These are phyloP conservation scores for Rhagonycha fulva DNA, from an alignment of 2,888 invertebrate species.

Conservation along the genomic window DNA sequence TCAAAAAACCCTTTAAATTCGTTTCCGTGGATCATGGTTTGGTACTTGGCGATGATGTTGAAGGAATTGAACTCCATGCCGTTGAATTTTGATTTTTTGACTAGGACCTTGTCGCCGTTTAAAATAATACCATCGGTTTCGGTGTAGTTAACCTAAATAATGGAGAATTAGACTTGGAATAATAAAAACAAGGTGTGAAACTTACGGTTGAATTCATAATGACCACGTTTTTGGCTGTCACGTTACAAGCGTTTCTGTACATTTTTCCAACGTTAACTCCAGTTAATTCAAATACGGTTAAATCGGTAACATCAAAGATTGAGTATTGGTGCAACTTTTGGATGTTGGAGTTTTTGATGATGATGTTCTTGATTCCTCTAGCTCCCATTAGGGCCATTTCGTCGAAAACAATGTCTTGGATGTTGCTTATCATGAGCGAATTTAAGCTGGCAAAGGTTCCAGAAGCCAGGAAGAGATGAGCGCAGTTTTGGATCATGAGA, in stretches of 20 bases:
- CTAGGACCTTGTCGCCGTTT: conserved; percentile 1
- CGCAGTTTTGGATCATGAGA: conserved; percentile 15
- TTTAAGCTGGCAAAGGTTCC: conserved; percentile 17
- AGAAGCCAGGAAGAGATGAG: conserved; percentile 2
- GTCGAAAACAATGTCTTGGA: conserved; percentile 11
- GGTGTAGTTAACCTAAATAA: conserved; percentile 9
- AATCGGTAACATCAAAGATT: conserved; percentile 14
- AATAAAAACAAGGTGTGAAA: not conserved
- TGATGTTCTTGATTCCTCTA: conserved; percentile 15
- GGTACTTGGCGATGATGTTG: conserved; percentile 1
- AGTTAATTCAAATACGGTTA: conserved; percentile 1
- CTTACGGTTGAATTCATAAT: conserved; percentile 11
- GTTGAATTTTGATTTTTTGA: conserved; percentile 5
- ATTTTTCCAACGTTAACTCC: conserved; percentile 14
- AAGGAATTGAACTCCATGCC: not conserved
- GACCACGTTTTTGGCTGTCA: conserved; percentile 5
- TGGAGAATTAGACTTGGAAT: not conserved
- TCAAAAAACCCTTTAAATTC: conserved; percentile 3
- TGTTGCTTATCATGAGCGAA: conserved; percentile 20
- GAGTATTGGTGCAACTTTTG: conserved; percentile 7
- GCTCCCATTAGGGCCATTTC: conserved; percentile 26
- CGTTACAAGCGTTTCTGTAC: conserved; percentile 5
- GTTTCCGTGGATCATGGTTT: conserved; percentile 15
- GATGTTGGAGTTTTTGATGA: conserved; percentile 17
- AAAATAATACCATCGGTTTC: conserved; percentile 5